Base-by-base conservation (phyloP, 2,113 vertebrate genomes). In the Python bivittatus region DNA sequence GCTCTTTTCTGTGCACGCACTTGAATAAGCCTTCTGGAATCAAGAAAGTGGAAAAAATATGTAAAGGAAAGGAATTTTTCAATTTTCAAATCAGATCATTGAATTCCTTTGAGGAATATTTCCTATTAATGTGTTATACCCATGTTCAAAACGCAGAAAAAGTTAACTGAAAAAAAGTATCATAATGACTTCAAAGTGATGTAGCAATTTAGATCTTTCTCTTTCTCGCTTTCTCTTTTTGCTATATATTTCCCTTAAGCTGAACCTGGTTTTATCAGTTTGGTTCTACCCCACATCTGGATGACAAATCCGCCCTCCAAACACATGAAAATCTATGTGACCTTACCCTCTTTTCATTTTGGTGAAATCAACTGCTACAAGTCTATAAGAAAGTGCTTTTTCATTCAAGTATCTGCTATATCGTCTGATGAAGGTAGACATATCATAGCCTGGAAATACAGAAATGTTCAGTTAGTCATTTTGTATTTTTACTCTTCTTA, bases 331-430 rank as follows among this genome's bases (percentile, higher is more conserved):
- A 58, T 4, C 52, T n/a, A 13, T 6, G 13, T 22, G 93, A 88
- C 15, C 97, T 97, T 96, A 99, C 99, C 99, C 99, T 95, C 98
- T 98, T 96, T 99, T 99, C 98, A 98, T 98, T 98, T 99, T 99
- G 97, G 99, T 99, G 98, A 99, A 98, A 97, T 99, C 99, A 95
- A 98, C 98, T 88, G 98, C 98, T 93, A 99, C 98, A 96, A 99
- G 98, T 95, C 99, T 98, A 95, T 99, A 99, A 12, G 99, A 98
- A 95, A 99, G 98, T 93, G 99, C 99, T 97, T 99, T 99, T 97
- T 99, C 99, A 86, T 99, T 99, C 98, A 99, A 98, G 97, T 99
- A 99, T 94, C 98, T 98, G 97, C 99, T 99, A 94, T 99, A 99
- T 61, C 98, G 97, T 88, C 99, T 98, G 96, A 99, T 99, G 97